A percentile compares a stretch with the other conserved stretches of the same genome.
phyloP scores from a whole-genome alignment of 2,888 invertebrate species.

The Meliscaeva auricollis region DNA sequence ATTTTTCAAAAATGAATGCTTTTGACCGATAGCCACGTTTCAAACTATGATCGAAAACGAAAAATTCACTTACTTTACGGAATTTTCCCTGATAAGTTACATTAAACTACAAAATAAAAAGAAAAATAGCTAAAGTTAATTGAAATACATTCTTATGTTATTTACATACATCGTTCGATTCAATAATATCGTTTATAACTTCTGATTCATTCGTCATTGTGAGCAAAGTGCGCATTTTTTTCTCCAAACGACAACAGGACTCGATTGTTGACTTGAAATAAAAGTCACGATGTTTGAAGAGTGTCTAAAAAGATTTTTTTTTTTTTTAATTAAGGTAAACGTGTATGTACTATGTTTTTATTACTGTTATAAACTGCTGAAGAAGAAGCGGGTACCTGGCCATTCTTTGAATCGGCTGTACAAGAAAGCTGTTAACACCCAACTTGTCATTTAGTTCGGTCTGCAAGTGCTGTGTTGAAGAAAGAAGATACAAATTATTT shows the following conservation, averaged over 20 bases:
- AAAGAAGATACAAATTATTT: not conserved
- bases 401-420: slow-evolving; percentile 84
- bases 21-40: slow-evolving; percentile 82
- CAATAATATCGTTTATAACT: slow-evolving; percentile 83
- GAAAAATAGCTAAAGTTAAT: not conserved
- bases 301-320: slow-evolving; percentile 78
- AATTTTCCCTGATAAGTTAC: slow-evolving; percentile 83
- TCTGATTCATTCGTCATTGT: slow-evolving; percentile 83
- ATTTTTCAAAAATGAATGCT: slow-evolving; percentile 83
- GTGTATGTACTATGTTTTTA: too few species aligned
- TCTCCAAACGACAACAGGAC: slow-evolving; percentile 83
- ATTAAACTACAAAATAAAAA: slow-evolving; percentile 81
- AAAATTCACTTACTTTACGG: slow-evolving; percentile 82
- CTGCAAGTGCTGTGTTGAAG: slow-evolving; percentile 80
- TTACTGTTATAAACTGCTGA: slow-evolving; percentile 82
- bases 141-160: not conserved
- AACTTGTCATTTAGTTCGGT: slow-evolving; percentile 82
- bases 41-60: slow-evolving; percentile 80
- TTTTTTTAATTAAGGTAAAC: not conserved
- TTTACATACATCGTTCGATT: slow-evolving; percentile 81
- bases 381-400: slow-evolving; percentile 83
- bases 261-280: slow-evolving; percentile 82
- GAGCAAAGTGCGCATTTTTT: slow-evolving; percentile 81
- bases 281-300: slow-evolving; percentile 82
- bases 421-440: slow-evolving; percentile 83